These are phyloP conservation scores for Anisognathus igniventris DNA, from an alignment of 2,797 vertebrate genomes.

Conservation along the genomic window DNA sequence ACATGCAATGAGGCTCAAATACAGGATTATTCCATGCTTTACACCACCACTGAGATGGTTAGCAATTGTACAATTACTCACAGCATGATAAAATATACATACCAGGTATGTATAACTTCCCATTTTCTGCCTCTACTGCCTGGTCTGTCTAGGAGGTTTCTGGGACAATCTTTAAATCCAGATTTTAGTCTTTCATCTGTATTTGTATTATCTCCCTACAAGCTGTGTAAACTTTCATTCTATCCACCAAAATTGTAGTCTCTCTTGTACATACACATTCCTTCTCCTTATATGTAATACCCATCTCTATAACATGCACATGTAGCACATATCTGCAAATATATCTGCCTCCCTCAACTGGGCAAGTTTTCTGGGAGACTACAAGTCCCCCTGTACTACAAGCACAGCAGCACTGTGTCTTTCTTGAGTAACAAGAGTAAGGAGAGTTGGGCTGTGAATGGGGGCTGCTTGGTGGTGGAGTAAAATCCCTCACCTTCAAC, in stretches of 20 bases:
- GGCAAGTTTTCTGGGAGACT: background rate
- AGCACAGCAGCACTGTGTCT: background rate
- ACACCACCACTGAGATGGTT: background rate
- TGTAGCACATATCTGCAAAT: background rate
- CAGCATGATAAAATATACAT: background rate
- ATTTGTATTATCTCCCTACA: background rate
- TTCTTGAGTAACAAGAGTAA: background rate
- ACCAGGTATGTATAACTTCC: background rate
- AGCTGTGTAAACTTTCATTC: background rate
- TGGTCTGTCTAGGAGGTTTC: background rate
- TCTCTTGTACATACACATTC: background rate
- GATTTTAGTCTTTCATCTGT: background rate
- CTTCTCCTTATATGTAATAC: background rate
- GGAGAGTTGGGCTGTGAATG: background rate
- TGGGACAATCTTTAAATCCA: background rate
- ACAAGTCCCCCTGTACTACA: background rate
- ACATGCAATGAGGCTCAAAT: background rate
- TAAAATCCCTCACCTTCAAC: background rate
- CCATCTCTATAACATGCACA: background rate
- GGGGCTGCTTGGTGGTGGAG: background rate
- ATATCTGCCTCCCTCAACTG: background rate
- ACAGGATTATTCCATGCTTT: background rate
- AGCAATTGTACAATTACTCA: background rate
- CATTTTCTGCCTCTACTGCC: background rate
- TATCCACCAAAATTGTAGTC: background rate